Evolutionary conservation across 1,140 invertebrate species (phyloP), one percentile per base, ranked within the genome.

Genomic region (Drosophila navojoa): DNA sequence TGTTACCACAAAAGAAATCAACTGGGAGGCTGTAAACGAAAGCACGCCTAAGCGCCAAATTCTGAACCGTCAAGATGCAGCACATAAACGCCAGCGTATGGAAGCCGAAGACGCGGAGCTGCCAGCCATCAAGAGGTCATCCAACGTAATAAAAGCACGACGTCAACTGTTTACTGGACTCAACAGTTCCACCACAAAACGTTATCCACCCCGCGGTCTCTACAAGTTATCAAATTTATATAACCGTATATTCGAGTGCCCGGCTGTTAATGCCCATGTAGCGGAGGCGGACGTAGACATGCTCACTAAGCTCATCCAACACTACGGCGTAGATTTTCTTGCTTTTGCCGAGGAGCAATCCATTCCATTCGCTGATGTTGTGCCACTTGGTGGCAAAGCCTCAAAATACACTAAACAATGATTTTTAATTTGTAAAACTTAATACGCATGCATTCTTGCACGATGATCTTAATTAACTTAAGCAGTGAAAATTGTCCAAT

Each of bases 201-300:
- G 80, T 4, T 61, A 25, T 45, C 79, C 74, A 3, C 79, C 91
- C 47, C 92, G 86, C 35, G 59, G 79, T 10, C 92, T 85, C 69
- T 95, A 92, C 81, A 93, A 92, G 78, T 90, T 95, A 32, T 40
- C 38, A 10, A 92, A 91, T 74, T 69, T 95, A n/a, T 95, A 93
- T 80, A 82, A 93, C 57, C 92, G 93, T 45, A 79, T 94, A 10
- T 92, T 94, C 15, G 91, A 92, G 7, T 91, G 84, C 40, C 71
- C 91, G 16, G 79, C 93, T 1, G 25, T 67, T 1, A 84, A 92
- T 59, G 82, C 92, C 4, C 95, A 96, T 87, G 89, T 89, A 35
- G 95, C 95, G 19, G 95, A 95, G 81, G 92, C 90, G 60, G 95
- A 96, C 90, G 94, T 94, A 15, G 69, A 93, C 9, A 93, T 93